Base-by-base conservation (phyloP, 2,113 vertebrate species). In the Felis chaus region DNA sequence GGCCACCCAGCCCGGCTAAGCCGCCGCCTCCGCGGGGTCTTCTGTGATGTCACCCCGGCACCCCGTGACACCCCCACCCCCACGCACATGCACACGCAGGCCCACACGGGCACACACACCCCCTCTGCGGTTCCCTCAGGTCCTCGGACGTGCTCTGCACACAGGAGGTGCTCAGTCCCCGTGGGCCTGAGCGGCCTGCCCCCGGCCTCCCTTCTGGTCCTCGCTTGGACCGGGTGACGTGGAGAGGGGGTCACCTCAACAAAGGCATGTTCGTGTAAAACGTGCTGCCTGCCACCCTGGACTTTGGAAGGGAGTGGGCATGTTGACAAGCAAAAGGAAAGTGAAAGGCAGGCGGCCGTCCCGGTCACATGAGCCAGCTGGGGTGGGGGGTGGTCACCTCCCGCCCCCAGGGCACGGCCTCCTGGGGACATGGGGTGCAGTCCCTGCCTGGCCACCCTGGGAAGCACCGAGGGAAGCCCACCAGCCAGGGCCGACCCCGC, bases 231-330 rank as follows among this genome's bases (percentile, higher is more conserved):
- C 39, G 2, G 23, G 66, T 29, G 14, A 57, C 65, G 1, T 1
- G 41, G 33, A 48, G 48, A n/a, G 31, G 14, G 7, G 19, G 25
- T 61, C 74, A 80, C 50, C 4, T 19, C 45, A 1, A 11, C 9
- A 3, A 27, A 36, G n/a, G 0, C 0, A 31, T 63, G 23, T 57
- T 29, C 16, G 1, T 0, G 1, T 10, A 31, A 7, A 36, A n/a
- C 5, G 0, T 0, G 65, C 50, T 3, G 74, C 27, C 6, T 27
- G 0, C 1, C 29, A 0, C 1, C 7, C 4, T 36, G 41, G 86
- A 65, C 41, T 65, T 61, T 12, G 45, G 63, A 14, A 31, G 29
- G 16, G 25, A 50, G 65, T 0, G 2, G 31, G 18, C 3, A 12
- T 19, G 86, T 7, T 1, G 18, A 27, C 41, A 2, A 80, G 53